A percentile compares a stretch with the other conserved stretches of the same genome.
Conservation (phyloP, 1,140 invertebrate genomes). For the Brachionus koreanus region DNA sequence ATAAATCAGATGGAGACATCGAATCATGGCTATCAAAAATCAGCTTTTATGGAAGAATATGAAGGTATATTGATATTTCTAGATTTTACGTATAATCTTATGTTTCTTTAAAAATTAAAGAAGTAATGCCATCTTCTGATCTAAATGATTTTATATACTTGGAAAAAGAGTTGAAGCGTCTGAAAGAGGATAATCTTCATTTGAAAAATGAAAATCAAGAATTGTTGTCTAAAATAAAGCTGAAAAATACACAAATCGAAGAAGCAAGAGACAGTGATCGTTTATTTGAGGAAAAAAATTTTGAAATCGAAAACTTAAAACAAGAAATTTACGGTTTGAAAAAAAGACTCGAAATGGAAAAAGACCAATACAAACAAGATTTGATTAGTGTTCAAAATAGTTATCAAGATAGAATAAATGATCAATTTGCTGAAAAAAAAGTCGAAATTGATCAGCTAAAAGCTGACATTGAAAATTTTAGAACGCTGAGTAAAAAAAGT, state of each 20-base stretch:
- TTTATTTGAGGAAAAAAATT: neutral
- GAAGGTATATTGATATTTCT: neutral
- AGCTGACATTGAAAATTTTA: neutral
- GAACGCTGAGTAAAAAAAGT: neutral
- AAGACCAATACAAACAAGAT: neutral
- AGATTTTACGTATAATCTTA: neutral
- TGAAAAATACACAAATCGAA: neutral
- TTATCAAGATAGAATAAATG: neutral
- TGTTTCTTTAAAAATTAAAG: neutral
- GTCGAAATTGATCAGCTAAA: slow-evolving; percentile 13
- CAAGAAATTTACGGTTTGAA: neutral
- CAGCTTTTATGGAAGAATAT: slow-evolving; percentile 44
- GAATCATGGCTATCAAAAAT: slow-evolving; percentile 19
- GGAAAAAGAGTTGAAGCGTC: slow-evolving; percentile 13
- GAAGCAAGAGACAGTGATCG: neutral
- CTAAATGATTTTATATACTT: slow-evolving; percentile 42
- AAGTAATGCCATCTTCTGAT: slow-evolving; percentile 32
- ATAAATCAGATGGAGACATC: neutral
- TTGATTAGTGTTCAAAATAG: neutral
- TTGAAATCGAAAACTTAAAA: neutral
- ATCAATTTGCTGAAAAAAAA: neutral
- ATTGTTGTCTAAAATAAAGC: neutral
- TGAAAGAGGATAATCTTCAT: slow-evolving; percentile 26
- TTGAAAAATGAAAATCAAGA: slow-evolving; percentile 25
- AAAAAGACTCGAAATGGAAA: slow-evolving; percentile 23